These are phyloP conservation scores for Pectinophora gossypiella DNA, from an alignment of 1,140 invertebrate genomes.

Conservation along the genomic window DNA sequence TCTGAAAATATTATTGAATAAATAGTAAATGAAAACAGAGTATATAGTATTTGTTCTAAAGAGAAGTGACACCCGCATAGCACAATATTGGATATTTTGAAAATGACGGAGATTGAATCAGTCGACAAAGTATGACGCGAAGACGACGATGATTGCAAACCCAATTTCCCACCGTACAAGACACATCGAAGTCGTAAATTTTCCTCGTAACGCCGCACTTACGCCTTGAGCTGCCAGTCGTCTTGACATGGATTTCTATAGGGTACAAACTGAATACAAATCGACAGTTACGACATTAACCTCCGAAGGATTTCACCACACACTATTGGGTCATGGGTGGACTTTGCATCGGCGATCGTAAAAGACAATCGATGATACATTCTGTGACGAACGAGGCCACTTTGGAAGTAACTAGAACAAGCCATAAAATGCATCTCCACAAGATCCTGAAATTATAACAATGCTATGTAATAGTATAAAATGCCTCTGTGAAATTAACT, in stretches of 20 bases:
- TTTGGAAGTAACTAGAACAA: too few relatives aligned
- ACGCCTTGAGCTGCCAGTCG: constrained; percentile 46
- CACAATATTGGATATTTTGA: too few relatives aligned
- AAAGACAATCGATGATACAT: constrained; percentile 1
- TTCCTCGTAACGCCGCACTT: constrained; percentile 45
- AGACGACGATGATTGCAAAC: not conserved
- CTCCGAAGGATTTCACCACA: constrained; percentile 66
- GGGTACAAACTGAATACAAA: constrained; percentile 63
- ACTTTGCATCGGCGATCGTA: constrained; percentile 13
- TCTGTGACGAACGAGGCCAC: not conserved
- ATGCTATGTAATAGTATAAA: too few relatives aligned
- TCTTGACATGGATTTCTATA: constrained; percentile 74
- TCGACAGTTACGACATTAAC: constrained; percentile 52
- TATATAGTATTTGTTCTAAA: too few relatives aligned
- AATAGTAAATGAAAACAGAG: too few relatives aligned
- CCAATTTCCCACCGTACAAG: constrained; percentile 21
- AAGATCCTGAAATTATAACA: too few relatives aligned
- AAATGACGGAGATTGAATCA: too few relatives aligned
- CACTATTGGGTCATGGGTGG: constrained; percentile 67
- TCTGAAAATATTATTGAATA: too few relatives aligned
- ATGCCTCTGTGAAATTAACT: too few relatives aligned
- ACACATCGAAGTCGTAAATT: constrained; percentile 43
- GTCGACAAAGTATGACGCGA: too few relatives aligned
- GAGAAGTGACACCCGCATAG: too few relatives aligned
- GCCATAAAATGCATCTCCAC: too few relatives aligned